These are phyloP conservation scores for Coreoperca whiteheadi DNA, from an alignment of 2,113 vertebrate species.

Conservation along the genomic window DNA sequence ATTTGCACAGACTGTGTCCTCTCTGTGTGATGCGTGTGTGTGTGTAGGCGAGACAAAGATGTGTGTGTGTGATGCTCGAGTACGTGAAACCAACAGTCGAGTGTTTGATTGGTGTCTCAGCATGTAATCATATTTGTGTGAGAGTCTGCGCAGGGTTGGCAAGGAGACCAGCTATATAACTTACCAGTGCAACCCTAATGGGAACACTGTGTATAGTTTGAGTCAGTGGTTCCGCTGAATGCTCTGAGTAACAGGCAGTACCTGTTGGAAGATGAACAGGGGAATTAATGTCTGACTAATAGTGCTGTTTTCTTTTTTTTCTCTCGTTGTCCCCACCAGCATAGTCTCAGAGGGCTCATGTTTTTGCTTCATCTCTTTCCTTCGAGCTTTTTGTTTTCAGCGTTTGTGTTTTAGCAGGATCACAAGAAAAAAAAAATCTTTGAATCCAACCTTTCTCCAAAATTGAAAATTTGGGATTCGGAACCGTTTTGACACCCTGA, in stretches of 20 bases:
- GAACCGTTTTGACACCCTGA: no score
- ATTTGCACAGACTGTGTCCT: neutral
- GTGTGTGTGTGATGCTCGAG: neutral
- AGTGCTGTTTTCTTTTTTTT: conserved; percentile 4
- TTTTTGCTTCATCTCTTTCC: neutral
- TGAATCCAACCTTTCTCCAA: neutral
- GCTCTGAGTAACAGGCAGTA: conserved; percentile 25
- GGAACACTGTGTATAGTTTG: conserved; percentile 50
- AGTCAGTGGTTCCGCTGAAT: conserved; percentile 21
- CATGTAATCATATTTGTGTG: conserved; percentile 21
- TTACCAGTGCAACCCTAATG: conserved; percentile 39
- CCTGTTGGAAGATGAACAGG: conserved; percentile 19
- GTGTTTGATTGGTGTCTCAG: conserved; percentile 26
- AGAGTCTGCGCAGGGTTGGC: conserved; percentile 33
- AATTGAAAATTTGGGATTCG: no score
- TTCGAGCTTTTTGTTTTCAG: neutral
- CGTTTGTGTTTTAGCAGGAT: neutral
- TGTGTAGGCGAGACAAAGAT: neutral
- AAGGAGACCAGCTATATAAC: conserved; percentile 23
- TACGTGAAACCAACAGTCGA: neutral
- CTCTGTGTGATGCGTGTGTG: neutral
- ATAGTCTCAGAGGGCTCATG: neutral
- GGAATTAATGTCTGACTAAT: conserved; percentile 15
- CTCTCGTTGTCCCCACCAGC: conserved; percentile 3
- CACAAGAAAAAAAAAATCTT: neutral